Evolutionary conservation across 2,113 vertebrate species (phyloP).

Genomic region (Polypterus bichir): DNA sequence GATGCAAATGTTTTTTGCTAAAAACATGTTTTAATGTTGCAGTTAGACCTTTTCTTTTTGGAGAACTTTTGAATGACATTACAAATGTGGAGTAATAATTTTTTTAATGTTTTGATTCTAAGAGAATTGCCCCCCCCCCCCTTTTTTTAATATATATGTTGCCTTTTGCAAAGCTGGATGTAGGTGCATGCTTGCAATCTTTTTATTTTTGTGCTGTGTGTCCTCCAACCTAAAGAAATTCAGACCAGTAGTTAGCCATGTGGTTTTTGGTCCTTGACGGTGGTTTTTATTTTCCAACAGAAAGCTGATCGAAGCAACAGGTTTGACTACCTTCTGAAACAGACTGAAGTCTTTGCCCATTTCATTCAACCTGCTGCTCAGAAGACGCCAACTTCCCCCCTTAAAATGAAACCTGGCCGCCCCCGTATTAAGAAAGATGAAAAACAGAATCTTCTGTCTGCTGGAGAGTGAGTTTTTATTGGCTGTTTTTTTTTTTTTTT

Average conservation of each 20-base stretch:
- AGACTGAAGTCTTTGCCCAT: conserved; percentile 95
- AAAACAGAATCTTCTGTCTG: conserved; percentile 88
- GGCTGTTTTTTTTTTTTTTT: not conserved
- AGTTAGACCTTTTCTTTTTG: too few species aligned
- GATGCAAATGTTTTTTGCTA: too few species aligned
- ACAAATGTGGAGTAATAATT: too few species aligned
- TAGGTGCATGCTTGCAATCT: conserved; percentile 9
- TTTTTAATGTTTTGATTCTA: too few species aligned
- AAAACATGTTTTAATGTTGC: too few species aligned
- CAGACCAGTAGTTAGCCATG: too few species aligned
- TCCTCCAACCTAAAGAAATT: not conserved
- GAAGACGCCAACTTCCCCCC: conserved; percentile 91
- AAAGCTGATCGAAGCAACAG: conserved; percentile 92
- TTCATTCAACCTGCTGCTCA: conserved; percentile 97
- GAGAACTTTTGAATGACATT: too few species aligned
- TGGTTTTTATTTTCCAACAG: conserved; percentile 40
- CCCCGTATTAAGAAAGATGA: conserved; percentile 95
- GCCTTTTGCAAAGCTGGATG: conserved; percentile 2
- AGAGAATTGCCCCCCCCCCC: not conserved
- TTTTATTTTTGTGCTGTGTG: conserved; percentile 5
- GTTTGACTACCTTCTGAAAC: conserved; percentile 96
- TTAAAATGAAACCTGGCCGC: conserved; percentile 97
- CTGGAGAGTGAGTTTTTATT: conserved; percentile 78
- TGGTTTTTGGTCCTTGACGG: too few species aligned
- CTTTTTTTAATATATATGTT: not conserved